Evolutionary conservation across 2,888 invertebrate species (phyloP).

Genomic region (Dione juno): DNA sequence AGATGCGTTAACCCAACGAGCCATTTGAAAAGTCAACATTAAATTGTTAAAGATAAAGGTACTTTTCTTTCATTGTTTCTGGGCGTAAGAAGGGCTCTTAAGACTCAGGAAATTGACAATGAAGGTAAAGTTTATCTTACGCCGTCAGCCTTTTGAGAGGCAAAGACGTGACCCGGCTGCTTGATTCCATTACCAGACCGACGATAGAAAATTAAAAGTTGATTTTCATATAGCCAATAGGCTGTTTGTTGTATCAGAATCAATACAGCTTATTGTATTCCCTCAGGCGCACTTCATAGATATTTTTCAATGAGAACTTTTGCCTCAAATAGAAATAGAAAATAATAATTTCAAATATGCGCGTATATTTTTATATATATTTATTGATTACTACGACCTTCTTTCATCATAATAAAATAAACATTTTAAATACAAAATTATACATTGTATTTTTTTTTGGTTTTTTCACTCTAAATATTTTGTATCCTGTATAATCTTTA

Average conservation of each 20-base stretch:
- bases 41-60: constrained; percentile 64
- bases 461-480: too few species aligned
- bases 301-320: constrained; percentile 3
- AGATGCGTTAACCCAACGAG: constrained; percentile 60
- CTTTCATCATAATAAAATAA: too few species aligned
- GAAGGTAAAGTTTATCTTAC: constrained; percentile 81
- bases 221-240: constrained; percentile 68
- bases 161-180: constrained; percentile 75
- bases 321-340: neutral
- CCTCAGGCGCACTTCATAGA: neutral
- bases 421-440: too few species aligned
- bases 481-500: too few species aligned
- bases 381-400: neutral
- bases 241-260: constrained; percentile 68
- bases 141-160: constrained; percentile 76
- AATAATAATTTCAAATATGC: neutral
- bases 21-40: constrained; percentile 75
- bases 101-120: constrained; percentile 80
- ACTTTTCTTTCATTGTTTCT: constrained; percentile 78
- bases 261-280: constrained; percentile 51
- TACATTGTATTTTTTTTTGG: too few species aligned
- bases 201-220: constrained; percentile 75
- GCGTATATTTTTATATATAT: neutral
- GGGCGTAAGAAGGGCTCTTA: constrained; percentile 68
- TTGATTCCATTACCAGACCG: constrained; percentile 69